Evolutionary conservation across 2,888 invertebrate genomes (phyloP), one percentile per base, ranked within the genome.

Genomic region (Orthosia gothica): DNA sequence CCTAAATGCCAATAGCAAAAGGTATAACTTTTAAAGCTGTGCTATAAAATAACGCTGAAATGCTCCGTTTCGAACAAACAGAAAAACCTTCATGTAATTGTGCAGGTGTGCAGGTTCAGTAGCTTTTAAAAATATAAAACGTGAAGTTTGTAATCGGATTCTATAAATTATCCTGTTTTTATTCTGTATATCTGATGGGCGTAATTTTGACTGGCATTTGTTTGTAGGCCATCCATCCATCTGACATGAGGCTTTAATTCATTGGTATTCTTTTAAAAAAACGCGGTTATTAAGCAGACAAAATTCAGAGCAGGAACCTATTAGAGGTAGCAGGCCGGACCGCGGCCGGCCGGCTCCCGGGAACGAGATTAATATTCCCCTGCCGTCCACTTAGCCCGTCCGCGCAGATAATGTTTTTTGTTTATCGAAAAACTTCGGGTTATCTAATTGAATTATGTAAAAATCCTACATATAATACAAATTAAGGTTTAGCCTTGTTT

Each of bases 381-480:
- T 49, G 13, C 49, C 69, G 52, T 68, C 26, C 81, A 62, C 58
- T 75, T 74, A 50, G 58, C 58, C 62, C 74, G 18, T 32, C 54
- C 63, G 47, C 59, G 57, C 65, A 74, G 70, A 82, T 76, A 74
- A 82, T 65, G 45, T 59, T 76, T 70, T 73, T 82, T 74, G 68
- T 74, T 67, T 84, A 84, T 82, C 59, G 63, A 81, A 78, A 81
- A 76, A 64, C 49, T 73, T 80, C 54, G 61, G 82, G 63, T 69
- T 78, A 79, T 77, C 62, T 75, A 79, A 82, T 75, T 76, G 57
- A 80, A 76, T 78, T 76, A 84, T 81, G 67, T 73, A 69, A 70
- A 86, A 81, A 79, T 79, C 49, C 74, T 74, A 64, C 73, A 80
- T 78, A 69, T 71, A 83, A 87, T 82, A 78, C 69, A 84, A 85